A percentile compares a stretch with the other conserved stretches of the same genome.
These are phyloP conservation scores for Limonius californicus DNA, from an alignment of 1,140 invertebrate species.

Conservation along the genomic window DNA sequence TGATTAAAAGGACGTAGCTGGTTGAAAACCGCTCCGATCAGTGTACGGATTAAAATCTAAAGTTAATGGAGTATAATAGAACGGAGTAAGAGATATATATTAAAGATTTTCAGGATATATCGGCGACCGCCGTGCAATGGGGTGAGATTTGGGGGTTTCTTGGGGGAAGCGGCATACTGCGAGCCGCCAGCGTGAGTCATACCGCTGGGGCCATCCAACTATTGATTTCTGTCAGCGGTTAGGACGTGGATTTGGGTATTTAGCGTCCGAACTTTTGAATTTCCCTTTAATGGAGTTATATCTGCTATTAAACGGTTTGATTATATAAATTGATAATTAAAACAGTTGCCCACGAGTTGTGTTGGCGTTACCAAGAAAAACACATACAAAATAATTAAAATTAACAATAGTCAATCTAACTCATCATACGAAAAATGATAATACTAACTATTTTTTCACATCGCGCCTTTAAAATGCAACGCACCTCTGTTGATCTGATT, in stretches of 20 bases:
- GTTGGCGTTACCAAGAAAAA: no score
- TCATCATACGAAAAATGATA: no score
- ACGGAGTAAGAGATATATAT: background rate
- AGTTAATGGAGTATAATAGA: background rate
- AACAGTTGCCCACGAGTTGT: no score
- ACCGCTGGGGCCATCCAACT: slow-evolving; percentile 2
- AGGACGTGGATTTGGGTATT: slow-evolving; percentile 4
- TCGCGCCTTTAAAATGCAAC: no score
- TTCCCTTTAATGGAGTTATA: background rate
- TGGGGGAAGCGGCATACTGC: background rate
- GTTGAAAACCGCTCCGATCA: background rate
- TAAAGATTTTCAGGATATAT: slow-evolving; percentile 2
- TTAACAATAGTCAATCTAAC: no score
- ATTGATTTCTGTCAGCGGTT: slow-evolving; percentile 8
- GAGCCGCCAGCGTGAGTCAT: slow-evolving; percentile 5
- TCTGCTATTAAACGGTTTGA: no score
- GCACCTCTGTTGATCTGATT: no score
- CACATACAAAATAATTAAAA: no score
- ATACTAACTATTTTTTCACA: no score
- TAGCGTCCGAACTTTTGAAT: background rate
- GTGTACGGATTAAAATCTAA: background rate
- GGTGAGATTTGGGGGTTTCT: background rate
- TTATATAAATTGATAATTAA: no score
- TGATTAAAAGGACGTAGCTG: no score
- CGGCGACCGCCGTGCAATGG: background rate